Percentiles rank a stretch among this genome's conserved stretches.
These are phyloP conservation scores for Eublepharis macularius DNA, from an alignment of 2,113 vertebrate species.

Conservation along the genomic window DNA sequence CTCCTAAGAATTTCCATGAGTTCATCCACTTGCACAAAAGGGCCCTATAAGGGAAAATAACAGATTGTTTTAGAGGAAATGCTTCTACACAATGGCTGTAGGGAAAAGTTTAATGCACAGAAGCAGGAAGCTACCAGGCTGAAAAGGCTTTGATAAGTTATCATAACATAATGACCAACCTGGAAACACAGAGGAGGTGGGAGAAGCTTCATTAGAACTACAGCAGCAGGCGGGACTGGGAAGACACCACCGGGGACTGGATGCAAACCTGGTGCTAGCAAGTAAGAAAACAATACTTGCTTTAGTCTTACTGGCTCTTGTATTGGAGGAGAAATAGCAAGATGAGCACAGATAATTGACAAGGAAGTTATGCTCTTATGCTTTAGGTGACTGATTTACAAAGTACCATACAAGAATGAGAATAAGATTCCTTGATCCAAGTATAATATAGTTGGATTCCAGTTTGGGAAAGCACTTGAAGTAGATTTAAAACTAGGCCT, in stretches of 20 bases:
- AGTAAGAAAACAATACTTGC: neutral
- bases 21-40: constrained; percentile 98
- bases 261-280: constrained; percentile 92
- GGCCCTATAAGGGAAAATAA: constrained; percentile 79
- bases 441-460: neutral
- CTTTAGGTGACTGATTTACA: neutral
- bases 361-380: neutral
- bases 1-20: constrained; percentile 95
- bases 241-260: constrained; percentile 97
- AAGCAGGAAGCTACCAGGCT: neutral
- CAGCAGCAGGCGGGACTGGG: constrained; percentile 94
- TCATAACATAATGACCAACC: constrained; percentile 76
- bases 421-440: neutral
- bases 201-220: constrained; percentile 96
- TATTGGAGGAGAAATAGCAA: constrained; percentile 18
- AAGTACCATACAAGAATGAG: neutral
- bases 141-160: neutral
- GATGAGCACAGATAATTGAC: neutral
- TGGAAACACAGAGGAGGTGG: constrained; percentile 94
- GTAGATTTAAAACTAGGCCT: neutral
- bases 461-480: neutral
- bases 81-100: neutral
- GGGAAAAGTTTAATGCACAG: neutral
- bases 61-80: neutral
- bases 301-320: neutral